Percentiles rank a stretch among this genome's conserved stretches.
phyloP scores from a whole-genome alignment of 2,113 vertebrate species.

The Coreoperca whiteheadi region DNA sequence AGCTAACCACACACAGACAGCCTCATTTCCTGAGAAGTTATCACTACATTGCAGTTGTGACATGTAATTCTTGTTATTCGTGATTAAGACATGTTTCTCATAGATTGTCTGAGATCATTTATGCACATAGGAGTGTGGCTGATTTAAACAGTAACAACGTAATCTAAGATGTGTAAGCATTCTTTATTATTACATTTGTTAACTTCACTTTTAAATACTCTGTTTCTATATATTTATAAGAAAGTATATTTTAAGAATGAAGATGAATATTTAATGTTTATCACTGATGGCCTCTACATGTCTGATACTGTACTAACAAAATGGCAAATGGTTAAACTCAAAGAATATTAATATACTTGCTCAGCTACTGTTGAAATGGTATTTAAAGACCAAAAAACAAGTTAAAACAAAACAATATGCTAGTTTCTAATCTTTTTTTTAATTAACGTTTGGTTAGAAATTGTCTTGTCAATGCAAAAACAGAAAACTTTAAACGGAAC shows the following conservation, averaged over 20 bases:
- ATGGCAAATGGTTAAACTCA: constrained; percentile 23
- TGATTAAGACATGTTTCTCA: neutral
- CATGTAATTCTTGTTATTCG: neutral
- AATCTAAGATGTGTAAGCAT: constrained; percentile 6
- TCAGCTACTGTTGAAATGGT: neutral
- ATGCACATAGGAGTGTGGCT: neutral
- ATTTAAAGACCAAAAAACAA: neutral
- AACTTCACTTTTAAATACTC: neutral
- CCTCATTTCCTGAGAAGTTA: neutral
- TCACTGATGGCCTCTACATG: neutral
- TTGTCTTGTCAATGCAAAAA: constrained; percentile 30
- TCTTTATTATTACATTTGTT: neutral
- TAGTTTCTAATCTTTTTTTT: constrained; percentile 24
- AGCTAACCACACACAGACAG: neutral
- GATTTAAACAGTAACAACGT: neutral
- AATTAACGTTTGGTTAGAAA: constrained; percentile 41
- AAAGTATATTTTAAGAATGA: constrained; percentile 55
- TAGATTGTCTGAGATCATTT: neutral
- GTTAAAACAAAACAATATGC: neutral
- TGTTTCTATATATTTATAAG: constrained; percentile 31
- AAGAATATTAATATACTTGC: neutral
- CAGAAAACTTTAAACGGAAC: constrained; percentile 7
- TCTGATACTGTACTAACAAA: constrained; percentile 2
- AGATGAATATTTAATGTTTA: constrained; percentile 18
- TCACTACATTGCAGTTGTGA: neutral